Conservation (phyloP, 2,888 invertebrate species). For the Tenthredo amoena region DNA sequence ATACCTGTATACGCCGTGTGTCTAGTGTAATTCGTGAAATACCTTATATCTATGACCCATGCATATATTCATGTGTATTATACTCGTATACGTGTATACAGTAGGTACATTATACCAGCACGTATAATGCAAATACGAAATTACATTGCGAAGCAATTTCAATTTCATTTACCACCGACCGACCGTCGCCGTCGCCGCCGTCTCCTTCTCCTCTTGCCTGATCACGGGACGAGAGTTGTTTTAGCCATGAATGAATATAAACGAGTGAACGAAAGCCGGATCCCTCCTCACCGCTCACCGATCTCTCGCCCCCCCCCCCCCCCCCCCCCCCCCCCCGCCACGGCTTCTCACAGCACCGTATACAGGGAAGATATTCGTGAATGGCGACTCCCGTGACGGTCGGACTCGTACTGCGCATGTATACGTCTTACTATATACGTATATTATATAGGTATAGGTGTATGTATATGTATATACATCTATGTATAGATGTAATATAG, state of each 20-base stretch:
- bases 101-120: not conserved
- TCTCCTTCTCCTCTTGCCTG: conserved; percentile 20
- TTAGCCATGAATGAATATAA: conserved; percentile 51
- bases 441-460: no score
- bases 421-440: not conserved
- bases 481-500: not conserved
- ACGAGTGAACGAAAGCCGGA: conserved; percentile 44
- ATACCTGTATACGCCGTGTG: not conserved
- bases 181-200: not conserved
- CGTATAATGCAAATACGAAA: not conserved
- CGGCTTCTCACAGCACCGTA: conserved; percentile 16
- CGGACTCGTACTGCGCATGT: not conserved
- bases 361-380: conserved; percentile 47
- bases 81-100: not conserved
- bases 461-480: not conserved
- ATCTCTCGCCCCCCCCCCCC: not conserved
- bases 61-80: not conserved
- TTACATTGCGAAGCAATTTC: conserved; percentile 45
- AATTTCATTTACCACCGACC: not conserved
- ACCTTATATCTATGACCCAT: not conserved
- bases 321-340: not conserved
- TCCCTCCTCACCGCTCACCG: conserved; percentile 11
- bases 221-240: conserved; percentile 50
- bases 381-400: conserved; percentile 33
- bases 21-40: not conserved